Percentiles rank a stretch among this genome's conserved stretches.
These are phyloP conservation scores for Chamaea fasciata DNA, from an alignment of 2,113 vertebrate species.

Conservation along the genomic window DNA sequence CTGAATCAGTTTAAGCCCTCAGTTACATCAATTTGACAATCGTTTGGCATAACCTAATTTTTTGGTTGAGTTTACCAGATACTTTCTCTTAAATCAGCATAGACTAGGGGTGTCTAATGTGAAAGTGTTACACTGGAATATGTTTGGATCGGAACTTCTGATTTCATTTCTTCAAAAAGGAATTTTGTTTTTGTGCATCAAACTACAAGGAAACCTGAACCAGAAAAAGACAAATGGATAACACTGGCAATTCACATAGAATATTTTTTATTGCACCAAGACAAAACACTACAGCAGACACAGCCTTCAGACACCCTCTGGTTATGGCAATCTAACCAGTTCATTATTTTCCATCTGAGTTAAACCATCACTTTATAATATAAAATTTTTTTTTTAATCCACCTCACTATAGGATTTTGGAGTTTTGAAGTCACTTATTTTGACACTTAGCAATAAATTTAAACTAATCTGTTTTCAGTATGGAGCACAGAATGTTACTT, in stretches of 20 bases:
- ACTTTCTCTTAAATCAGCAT: background rate
- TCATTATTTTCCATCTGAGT: background rate
- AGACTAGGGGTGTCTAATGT: background rate
- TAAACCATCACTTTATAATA: background rate
- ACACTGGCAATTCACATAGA: background rate
- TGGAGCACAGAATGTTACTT: background rate
- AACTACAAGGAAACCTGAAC: background rate
- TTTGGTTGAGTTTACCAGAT: background rate
- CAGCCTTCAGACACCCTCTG: background rate
- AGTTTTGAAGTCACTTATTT: background rate
- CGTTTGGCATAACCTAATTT: background rate
- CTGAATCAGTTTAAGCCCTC: background rate
- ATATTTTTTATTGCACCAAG: background rate
- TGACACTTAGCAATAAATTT: slow-evolving; percentile 22
- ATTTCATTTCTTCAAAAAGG: background rate
- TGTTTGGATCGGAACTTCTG: background rate
- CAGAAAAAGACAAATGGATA: background rate
- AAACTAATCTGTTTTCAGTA: background rate
- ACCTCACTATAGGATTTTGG: background rate
- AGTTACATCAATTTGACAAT: background rate
- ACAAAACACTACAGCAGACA: background rate
- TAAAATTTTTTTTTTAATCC: background rate
- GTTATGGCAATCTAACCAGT: background rate
- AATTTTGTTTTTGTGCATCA: background rate
- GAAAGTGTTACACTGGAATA: background rate